These are phyloP conservation scores for Zaprionus taronus DNA, from an alignment of 1,140 invertebrate species.

Conservation along the genomic window DNA sequence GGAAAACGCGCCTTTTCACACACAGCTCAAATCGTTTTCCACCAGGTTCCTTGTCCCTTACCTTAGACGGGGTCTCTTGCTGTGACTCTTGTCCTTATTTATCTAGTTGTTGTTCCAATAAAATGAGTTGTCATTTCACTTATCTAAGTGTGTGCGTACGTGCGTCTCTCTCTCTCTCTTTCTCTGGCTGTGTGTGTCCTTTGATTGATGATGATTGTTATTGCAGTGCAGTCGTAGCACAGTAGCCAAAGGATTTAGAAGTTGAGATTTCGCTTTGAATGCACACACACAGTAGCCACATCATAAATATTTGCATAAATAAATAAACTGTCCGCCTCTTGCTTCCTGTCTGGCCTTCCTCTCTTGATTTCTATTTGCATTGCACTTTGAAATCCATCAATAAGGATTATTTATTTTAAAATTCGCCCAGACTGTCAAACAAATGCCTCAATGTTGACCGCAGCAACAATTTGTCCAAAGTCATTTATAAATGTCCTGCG, in stretches of 20 bases:
- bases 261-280: conserved; percentile 40
- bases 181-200: conserved; percentile 33
- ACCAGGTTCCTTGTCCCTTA: background rate
- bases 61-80: background rate
- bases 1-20: conserved; percentile 64
- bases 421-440: conserved; percentile 31
- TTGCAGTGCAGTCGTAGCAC: conserved; percentile 60
- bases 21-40: conserved; percentile 24
- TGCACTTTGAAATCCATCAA: conserved; percentile 60
- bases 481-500: conserved; percentile 75
- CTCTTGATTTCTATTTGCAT: conserved; percentile 50
- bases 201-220: conserved; percentile 67
- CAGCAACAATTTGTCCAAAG: conserved; percentile 72
- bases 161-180: background rate
- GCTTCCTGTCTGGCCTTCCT: background rate
- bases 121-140: conserved; percentile 71
- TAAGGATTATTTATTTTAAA: conserved; percentile 36
- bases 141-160: conserved; percentile 12
- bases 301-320: conserved; percentile 67
- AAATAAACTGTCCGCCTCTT: conserved; percentile 8
- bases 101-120: conserved; percentile 60
- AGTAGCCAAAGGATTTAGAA: conserved; percentile 57
- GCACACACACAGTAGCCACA: conserved; percentile 53
- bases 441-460: conserved; percentile 49
- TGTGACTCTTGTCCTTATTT: conserved; percentile 38